Base-by-base conservation (phyloP, 2,113 vertebrate species). In the Maccullochella peelii region DNA sequence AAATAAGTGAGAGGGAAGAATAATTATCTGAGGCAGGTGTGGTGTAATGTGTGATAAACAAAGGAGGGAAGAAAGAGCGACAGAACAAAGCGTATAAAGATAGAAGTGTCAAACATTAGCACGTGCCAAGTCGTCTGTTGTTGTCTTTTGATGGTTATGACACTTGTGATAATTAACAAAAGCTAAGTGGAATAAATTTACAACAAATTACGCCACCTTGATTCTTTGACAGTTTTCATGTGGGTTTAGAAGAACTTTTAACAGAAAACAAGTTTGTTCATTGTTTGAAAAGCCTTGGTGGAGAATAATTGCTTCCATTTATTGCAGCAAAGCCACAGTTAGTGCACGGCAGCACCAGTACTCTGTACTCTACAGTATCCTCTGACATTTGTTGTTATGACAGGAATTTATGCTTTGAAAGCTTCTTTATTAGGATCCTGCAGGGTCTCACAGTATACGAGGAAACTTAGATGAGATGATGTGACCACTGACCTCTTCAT, bases 91-190 rank as follows among this genome's bases (percentile, higher is more conserved):
- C 74, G 52, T 79, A 75, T 78, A 88, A 91, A 92, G 88, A 93
- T 85, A 89, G 90, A 93, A 14, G 89, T 89, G 92, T 90, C 88
- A 91, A 92, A 90, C 86, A 82, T 76, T 76, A 79, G 73, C 62
- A 59, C 21, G 80, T 15, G 90, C 82, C 83, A 82, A 84, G 86
- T 90, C 74, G 77, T 87, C 87, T 91, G 87, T 91, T 94, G 91
- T 94, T 93, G 87, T 91, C 87, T 89, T 82, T 81, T 92, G 92
- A 93, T 90, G 91, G 75, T 91, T 92, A 65, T 92, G 93, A 94
- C 92, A 91, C 92, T 85, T 90, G 89, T 88, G 87, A 92, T 91
- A 94, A 94, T 93, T 93, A 91, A 83, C 87, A 85, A 89, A 86
- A 91, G 88, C 81, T 82, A 87, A 87, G 49, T 86, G 80, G 85